phyloP scores from a whole-genome alignment of 2,888 invertebrate genomes.

The Boloria euphrosyne region DNA sequence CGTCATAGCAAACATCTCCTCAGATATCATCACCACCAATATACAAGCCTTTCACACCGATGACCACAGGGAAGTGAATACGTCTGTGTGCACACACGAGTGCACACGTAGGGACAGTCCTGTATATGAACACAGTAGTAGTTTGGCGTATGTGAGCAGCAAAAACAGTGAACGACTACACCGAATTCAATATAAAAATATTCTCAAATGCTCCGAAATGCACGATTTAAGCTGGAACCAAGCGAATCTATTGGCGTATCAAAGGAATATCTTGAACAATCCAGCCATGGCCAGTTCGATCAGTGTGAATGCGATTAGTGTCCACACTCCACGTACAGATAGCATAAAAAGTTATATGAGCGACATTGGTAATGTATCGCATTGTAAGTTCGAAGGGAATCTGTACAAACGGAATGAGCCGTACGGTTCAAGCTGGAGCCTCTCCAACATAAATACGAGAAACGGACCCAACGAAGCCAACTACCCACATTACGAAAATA shows the following conservation, averaged over 20 bases:
- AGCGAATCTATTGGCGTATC: conserved; percentile 13
- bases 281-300: conserved; percentile 13
- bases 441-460: conserved; percentile 17
- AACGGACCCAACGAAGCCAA: conserved; percentile 4
- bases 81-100: neutral
- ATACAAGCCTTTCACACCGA: neutral
- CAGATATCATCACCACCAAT: neutral
- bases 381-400: conserved; percentile 19
- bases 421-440: conserved; percentile 32
- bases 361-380: conserved; percentile 4
- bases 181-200: neutral
- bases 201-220: neutral
- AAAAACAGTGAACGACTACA: neutral
- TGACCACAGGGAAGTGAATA: neutral
- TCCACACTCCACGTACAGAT: conserved; percentile 1
- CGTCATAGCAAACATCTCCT: conserved; percentile 6
- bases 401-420: conserved; percentile 17
- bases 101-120: neutral
- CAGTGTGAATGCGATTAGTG: conserved; percentile 2
- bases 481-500: conserved; percentile 11
- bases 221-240: conserved; percentile 11
- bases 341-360: conserved; percentile 8
- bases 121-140: neutral
- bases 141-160: conserved; percentile 2
- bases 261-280: conserved; percentile 2